Base-by-base conservation (phyloP, 2,797 vertebrate species). In the Chiloscyllium punctatum region DNA sequence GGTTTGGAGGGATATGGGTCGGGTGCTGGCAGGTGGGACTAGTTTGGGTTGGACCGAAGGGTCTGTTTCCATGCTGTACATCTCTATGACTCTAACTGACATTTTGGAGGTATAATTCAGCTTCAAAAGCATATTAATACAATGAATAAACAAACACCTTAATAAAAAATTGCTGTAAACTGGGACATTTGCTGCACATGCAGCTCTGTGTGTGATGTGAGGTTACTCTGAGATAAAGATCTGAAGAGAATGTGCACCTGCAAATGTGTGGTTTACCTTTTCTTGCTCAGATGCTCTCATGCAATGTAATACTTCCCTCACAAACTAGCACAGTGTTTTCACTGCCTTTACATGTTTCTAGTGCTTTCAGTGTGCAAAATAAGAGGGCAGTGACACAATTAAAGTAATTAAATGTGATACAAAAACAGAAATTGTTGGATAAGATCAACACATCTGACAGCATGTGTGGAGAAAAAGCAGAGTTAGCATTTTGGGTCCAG, bases 181-280 rank as follows among this genome's bases (percentile, higher is more conserved):
- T 69, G 37, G 90, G 51, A 25, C 62, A 68, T 37, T 9, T 94
- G 33, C 51, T 90, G 33, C 71, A 25, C 18, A 42, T 48, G 42
- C 69, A 48, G 23, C 68, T 30, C 69, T 48, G 92, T 6, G 23
- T 94, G 11, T 71, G 68, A 94, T 1, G 18, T 72, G 92, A 27
- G 68, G 92, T 94, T 48, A 72, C 3, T 30, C 66, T 42, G 62
- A 88, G 91, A 48, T 42, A 72, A 94, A n/a, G 71, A 94, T 71
- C 33, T 71, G n/a, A 94, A 48, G 42, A 72, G 92, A 94, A 72
- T 0, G 21, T 94, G 92, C 69, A 94, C 25, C 92, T 94, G 92
- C 66, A 72, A 48, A 30, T 7, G 5, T 72, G 92, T 21, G 68
- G 68, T 94, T 94, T 94, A 71, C 37, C 37, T 71, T 48, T 94